Percentiles rank a stretch among this genome's conserved stretches.
These are phyloP conservation scores for Gopherus evgoodei DNA, from an alignment of 2,113 vertebrate species.

Conservation along the genomic window DNA sequence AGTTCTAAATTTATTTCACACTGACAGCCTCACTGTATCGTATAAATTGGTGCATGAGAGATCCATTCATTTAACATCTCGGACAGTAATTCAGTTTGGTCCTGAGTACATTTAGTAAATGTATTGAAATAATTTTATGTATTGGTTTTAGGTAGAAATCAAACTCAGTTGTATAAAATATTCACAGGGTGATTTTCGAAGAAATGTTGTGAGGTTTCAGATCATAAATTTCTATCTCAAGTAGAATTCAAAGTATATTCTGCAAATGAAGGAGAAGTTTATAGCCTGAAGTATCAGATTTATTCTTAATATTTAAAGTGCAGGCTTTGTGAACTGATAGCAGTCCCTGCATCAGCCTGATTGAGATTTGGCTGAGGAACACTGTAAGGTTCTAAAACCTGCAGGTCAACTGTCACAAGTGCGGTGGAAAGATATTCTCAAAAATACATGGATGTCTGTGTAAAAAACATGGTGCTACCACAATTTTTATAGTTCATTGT, in stretches of 20 bases:
- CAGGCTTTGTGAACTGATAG: background rate
- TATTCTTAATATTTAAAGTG: background rate
- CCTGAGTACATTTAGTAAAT: background rate
- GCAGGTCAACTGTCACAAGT: background rate
- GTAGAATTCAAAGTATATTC: constrained; percentile 36
- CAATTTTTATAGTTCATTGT: background rate
- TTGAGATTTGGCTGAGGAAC: background rate
- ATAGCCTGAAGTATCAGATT: background rate
- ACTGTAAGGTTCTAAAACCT: background rate
- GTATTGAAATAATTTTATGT: constrained; percentile 15
- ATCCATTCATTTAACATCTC: background rate
- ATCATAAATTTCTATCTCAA: constrained; percentile 44
- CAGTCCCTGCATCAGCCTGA: background rate
- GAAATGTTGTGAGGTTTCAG: constrained; percentile 30
- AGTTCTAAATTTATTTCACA: background rate
- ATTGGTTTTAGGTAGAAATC: constrained; percentile 28
- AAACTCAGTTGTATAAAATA: constrained; percentile 32
- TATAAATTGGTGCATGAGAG: background rate
- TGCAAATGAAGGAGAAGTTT: background rate
- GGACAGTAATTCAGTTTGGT: background rate
- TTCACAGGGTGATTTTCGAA: constrained; percentile 32
- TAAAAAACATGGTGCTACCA: background rate
- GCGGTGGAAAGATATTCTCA: background rate
- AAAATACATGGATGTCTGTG: background rate
- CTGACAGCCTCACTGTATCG: accelerated